Evolutionary conservation across 2,888 invertebrate genomes (phyloP).

Genomic region (Polyploca ridens): DNA sequence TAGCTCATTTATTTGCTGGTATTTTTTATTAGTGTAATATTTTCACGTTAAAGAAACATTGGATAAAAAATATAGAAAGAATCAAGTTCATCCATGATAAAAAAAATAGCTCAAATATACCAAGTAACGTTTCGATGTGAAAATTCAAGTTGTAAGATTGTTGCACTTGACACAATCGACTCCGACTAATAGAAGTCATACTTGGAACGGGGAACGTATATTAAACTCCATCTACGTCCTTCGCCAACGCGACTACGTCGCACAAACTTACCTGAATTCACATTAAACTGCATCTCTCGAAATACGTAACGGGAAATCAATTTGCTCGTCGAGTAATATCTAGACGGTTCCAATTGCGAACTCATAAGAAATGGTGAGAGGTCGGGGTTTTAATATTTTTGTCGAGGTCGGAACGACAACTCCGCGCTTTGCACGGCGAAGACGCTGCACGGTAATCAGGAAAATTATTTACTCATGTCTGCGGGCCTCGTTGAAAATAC

Average conservation of each 20-base stretch:
- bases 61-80: too few relatives aligned
- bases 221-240: conserved; percentile 1
- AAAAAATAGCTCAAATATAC: too few relatives aligned
- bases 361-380: conserved; percentile 38
- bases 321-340: conserved; percentile 63
- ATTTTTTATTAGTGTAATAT: not conserved
- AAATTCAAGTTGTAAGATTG: conserved; percentile 10
- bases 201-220: not conserved
- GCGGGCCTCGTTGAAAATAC: conserved; percentile 59
- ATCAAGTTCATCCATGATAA: too few relatives aligned
- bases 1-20: not conserved
- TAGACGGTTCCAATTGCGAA: conserved; percentile 51
- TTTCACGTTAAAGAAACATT: too few relatives aligned
- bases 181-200: not conserved
- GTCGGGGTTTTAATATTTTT: conserved; percentile 73
- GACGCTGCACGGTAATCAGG: conserved; percentile 80
- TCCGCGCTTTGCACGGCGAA: conserved; percentile 51
- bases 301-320: conserved; percentile 71
- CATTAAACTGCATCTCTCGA: conserved; percentile 53
- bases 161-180: conserved; percentile 9
- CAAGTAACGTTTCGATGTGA: not conserved
- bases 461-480: conserved; percentile 84
- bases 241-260: conserved; percentile 20
- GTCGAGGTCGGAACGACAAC: conserved; percentile 60
- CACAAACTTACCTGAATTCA: conserved; percentile 36